Evolutionary conservation across 1,140 invertebrate genomes (phyloP).

Genomic region (Bilobella aurantiaca): DNA sequence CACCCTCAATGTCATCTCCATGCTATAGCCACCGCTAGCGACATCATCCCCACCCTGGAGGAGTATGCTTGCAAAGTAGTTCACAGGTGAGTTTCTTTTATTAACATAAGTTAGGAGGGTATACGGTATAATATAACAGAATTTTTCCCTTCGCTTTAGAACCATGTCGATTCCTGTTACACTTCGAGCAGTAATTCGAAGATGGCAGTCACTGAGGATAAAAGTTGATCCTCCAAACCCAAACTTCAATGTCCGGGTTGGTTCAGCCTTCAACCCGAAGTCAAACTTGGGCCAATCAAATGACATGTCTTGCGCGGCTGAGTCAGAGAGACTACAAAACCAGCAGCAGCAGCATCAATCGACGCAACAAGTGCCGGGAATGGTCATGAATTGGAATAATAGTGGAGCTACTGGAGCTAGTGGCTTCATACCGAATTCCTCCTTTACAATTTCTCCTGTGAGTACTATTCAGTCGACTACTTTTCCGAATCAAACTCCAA

Average conservation of each 20-base stretch:
- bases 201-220: conserved; percentile 43
- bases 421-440: not conserved
- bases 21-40: conserved; percentile 46
- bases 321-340: conserved; percentile 21
- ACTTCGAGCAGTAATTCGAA: conserved; percentile 58
- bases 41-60: conserved; percentile 50
- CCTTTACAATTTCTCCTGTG: conserved; percentile 12
- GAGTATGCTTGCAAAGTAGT: conserved; percentile 75
- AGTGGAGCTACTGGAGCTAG: conserved; percentile 6
- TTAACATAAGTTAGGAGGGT: too few relatives aligned
- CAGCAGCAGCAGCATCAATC: conserved; percentile 15
- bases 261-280: conserved; percentile 20
- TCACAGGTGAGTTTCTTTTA: conserved; percentile 49
- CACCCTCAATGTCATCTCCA: conserved; percentile 55
- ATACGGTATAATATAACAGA: too few relatives aligned
- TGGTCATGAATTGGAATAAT: conserved; percentile 31
- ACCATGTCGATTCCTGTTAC: conserved; percentile 85
- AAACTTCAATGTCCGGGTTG: conserved; percentile 32
- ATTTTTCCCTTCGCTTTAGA: conserved; percentile 36
- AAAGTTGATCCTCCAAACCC: conserved; percentile 35
- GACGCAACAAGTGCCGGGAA: conserved; percentile 13
- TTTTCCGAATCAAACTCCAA: not conserved
- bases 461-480: not conserved
- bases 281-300: conserved; percentile 7
- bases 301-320: conserved; percentile 26